Evolutionary conservation across 1,140 invertebrate species (phyloP), one percentile per base, ranked within the genome.

Genomic region (Tetranychus urticae): DNA sequence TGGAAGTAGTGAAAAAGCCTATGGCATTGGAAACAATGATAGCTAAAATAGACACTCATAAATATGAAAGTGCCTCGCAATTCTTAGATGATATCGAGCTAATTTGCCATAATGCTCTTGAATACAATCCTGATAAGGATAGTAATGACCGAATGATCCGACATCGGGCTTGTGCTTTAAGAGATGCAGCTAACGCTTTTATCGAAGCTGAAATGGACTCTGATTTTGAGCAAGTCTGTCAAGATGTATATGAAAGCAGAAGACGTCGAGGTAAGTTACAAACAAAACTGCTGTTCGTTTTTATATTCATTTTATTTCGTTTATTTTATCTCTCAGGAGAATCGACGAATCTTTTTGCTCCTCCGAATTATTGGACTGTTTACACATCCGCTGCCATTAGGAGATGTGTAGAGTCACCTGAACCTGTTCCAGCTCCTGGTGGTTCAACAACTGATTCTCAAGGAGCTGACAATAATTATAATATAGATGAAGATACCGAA

Each of bases 11-110:
- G 59, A 81, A 85, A 66, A 75, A 81, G 65, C 86, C 86, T 0
- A 91, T 94, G 86, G 86, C 91, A 70, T 73, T 94, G 58, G 85
- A 88, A 70, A 86, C 85, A 1, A 92, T 93, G 84, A 90, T 92
- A 87, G 82, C 81, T 0, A 92, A 91, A 74, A 86, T 93, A 57
- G 88, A 93, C 72, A 77, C 83, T 70, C 84, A 88, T 70, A 77
- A 79, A 65, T 93, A 94, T 70, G 78, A 83, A 64, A 85, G 83
- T 69, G 85, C 84, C n/a, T 77, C 82, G 69, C 84, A 89, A 66
- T 94, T 93, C 72, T 74, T 92, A 2, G 77, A 79, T 61, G 88
- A 93, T 71, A 82, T 93, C 62, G 82, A 89, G 70, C 77, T 91
- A 14, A 88, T 92, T 66, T 83, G 82, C 68, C 76, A 78, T 33